phyloP scores from a whole-genome alignment of 2,113 vertebrate species.

The Centropus bengalensis region DNA sequence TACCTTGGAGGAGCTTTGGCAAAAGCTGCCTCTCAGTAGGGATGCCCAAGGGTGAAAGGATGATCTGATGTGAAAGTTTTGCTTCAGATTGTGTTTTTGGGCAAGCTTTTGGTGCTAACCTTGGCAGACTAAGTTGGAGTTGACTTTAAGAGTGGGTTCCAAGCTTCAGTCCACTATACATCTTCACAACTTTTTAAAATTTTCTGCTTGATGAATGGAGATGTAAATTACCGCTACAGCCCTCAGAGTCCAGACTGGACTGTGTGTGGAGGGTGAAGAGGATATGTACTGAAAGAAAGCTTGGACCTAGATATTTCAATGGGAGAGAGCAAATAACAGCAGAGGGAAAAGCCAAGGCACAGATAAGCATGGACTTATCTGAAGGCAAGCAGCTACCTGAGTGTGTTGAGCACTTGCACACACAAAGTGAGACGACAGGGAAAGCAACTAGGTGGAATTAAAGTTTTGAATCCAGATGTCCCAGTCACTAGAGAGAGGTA shows the following conservation, averaged over 20 bases:
- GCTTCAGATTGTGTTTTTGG: background rate
- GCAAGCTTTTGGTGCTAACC: background rate
- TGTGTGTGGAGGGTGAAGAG: background rate
- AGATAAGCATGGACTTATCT: background rate
- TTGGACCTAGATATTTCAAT: background rate
- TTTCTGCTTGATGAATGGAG: background rate
- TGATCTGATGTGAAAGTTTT: background rate
- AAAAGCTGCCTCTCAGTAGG: background rate
- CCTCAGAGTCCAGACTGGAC: background rate
- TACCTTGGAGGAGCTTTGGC: background rate
- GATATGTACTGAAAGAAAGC: background rate
- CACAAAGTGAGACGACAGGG: background rate
- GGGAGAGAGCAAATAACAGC: background rate
- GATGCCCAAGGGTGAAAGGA: background rate
- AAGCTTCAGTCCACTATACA: background rate
- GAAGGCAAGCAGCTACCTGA: background rate
- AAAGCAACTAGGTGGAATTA: background rate
- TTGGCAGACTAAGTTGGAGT: background rate
- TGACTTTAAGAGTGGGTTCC: background rate
- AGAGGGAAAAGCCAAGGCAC: background rate
- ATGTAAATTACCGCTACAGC: background rate
- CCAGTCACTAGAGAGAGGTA: background rate
- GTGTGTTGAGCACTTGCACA: accelerated
- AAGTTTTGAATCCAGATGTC: background rate
- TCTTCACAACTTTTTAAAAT: background rate